A percentile compares a stretch with the other conserved stretches of the same genome.
Evolutionary conservation across 2,888 invertebrate genomes (phyloP).

Genomic region (Pyrgus malvae): DNA sequence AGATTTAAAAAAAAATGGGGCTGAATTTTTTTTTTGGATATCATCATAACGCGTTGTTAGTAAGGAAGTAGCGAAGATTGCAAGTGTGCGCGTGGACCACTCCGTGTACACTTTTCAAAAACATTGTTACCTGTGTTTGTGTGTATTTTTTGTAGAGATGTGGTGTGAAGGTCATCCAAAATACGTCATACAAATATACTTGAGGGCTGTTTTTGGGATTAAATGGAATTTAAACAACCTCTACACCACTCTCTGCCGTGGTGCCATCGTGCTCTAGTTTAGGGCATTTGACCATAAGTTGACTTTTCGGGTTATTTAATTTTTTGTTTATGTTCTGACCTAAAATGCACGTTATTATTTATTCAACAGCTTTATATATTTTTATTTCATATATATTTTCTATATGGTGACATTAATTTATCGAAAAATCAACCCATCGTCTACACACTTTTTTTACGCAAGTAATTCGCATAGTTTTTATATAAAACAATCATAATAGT

Average conservation of each 20-base stretch:
- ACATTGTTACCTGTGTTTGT: conserved; percentile 26
- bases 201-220: too few species aligned
- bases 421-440: too few species aligned
- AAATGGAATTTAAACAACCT: not conserved
- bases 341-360: too few species aligned
- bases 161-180: conserved; percentile 40
- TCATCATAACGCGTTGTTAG: conserved; percentile 69
- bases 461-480: too few species aligned
- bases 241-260: not conserved
- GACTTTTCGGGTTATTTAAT: not conserved
- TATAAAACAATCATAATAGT: too few species aligned
- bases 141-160: not conserved
- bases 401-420: too few species aligned
- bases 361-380: too few species aligned
- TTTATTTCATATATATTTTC: too few species aligned
- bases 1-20: not conserved
- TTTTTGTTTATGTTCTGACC: not conserved
- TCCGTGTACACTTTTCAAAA: conserved; percentile 59
- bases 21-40: conserved; percentile 43
- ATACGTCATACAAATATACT: too few species aligned
- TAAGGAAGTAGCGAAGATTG: conserved; percentile 74
- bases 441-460: too few species aligned
- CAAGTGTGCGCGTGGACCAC: conserved; percentile 78
- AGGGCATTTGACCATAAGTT: conserved; percentile 4
- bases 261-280: conserved; percentile 14